Base-by-base conservation (phyloP, 2,113 vertebrate species). In the Urocynchramus pylzowi region DNA sequence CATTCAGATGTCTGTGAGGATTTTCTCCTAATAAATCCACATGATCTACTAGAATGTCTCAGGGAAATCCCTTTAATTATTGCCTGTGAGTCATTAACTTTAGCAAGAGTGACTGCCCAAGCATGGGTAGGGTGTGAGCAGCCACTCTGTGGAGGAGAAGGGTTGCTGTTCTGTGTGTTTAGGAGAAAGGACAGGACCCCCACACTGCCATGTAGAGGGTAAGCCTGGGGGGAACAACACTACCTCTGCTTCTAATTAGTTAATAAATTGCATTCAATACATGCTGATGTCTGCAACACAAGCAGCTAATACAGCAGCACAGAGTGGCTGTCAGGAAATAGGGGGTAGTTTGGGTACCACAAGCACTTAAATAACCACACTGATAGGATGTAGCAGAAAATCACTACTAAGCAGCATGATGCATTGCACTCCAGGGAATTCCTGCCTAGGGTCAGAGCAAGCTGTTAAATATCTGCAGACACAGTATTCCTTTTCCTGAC, bases 61-160 rank as follows among this genome's bases (percentile, higher is more conserved):
- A 67, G 60, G 82, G 79, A 84, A 93, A 91, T 81, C 56, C 47
- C 63, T 94, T 89, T 88, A 83, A 67, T 86, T 93, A 37, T 60
- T 83, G 50, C 47, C 47, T 49, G 30, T 67, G 85, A 59, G 33
- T 85, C 78, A 50, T 93, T 79, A 88, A 63, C 53, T 89, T 77
- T 10, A 64, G 54, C 42, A 86, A 68, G 50, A 67, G 56, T 80
- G 79, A 60, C 71, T 68, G 64, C 44, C 22, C 44, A 69, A 83
- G 91, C 47, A 33, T 27, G 47, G 7, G 19, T 67, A 42, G 71
- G 35, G 15, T 50, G 30, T 42, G 35, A 88, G 73, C 30, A 93
- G 37, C 41, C 12, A 7, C 10, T 2, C 50, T n/a, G 49, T 42
- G 42, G 27, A 82, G 35, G 24, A 45, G 41, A 37, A 49, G 27